Evolutionary conservation across 2,113 vertebrate genomes (phyloP).

Genomic region (Festucalex cinctus): DNA sequence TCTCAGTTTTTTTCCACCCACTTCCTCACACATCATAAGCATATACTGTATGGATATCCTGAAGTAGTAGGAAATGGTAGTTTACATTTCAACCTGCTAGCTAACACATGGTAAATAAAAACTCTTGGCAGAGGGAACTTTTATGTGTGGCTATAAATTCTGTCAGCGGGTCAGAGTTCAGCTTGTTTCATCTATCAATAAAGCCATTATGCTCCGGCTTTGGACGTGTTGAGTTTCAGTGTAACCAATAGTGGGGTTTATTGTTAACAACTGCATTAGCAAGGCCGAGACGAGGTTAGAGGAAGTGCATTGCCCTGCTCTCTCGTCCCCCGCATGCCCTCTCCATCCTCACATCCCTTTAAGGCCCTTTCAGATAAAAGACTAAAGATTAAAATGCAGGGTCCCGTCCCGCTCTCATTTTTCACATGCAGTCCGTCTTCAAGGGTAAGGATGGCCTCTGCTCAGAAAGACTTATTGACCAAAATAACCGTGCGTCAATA

Average conservation of each 20-base stretch:
- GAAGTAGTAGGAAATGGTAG: background rate
- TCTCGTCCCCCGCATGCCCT: constrained; percentile 3
- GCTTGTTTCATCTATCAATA: constrained; percentile 31
- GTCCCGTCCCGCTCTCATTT: constrained; percentile 66
- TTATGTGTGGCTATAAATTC: constrained; percentile 15
- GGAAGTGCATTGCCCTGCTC: constrained; percentile 37
- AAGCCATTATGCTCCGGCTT: constrained; percentile 37
- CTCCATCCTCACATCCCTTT: constrained; percentile 7
- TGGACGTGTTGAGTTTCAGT: constrained; percentile 39
- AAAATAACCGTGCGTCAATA: constrained; percentile 75
- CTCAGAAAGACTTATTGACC: constrained; percentile 76
- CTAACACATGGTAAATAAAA: background rate
- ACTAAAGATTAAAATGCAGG: constrained; percentile 72
- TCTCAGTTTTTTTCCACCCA: constrained; percentile 26
- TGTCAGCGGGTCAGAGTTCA: constrained; percentile 29
- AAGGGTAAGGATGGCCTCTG: constrained; percentile 71
- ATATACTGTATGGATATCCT: background rate
- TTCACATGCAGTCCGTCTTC: constrained; percentile 68
- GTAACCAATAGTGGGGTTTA: constrained; percentile 36
- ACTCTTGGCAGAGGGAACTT: background rate
- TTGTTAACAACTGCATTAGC: constrained; percentile 59
- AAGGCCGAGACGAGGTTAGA: constrained; percentile 41
- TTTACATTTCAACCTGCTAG: background rate
- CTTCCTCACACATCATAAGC: constrained; percentile 9
- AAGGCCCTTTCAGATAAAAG: constrained; percentile 51